Evolutionary conservation across 2,113 vertebrate genomes (phyloP).

Genomic region (Stigmatopora argus): DNA sequence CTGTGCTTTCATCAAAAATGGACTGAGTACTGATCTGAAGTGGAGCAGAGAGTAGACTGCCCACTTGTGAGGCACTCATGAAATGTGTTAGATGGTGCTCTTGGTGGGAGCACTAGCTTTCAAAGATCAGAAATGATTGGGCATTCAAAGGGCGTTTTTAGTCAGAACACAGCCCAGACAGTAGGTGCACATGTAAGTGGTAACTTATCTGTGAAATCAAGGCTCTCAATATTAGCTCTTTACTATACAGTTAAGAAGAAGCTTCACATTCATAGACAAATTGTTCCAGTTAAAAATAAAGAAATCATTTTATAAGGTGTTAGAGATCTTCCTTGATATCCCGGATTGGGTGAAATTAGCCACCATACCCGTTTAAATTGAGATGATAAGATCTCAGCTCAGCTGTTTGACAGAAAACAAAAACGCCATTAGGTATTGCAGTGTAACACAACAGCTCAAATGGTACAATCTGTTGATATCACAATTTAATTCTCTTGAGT

Average conservation of each 20-base stretch:
- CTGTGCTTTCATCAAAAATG: slow-evolving; percentile 3
- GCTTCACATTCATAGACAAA: neutral
- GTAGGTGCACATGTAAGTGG: neutral
- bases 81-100: slow-evolving; percentile 4
- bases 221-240: neutral
- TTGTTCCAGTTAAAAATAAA: neutral
- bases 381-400: too few relatives aligned
- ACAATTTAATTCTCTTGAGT: neutral
- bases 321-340: too few relatives aligned
- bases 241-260: neutral
- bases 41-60: neutral
- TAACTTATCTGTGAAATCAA: neutral
- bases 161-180: neutral
- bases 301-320: too few relatives aligned
- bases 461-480: too few relatives aligned
- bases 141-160: neutral
- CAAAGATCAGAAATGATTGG: neutral
- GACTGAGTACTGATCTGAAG: neutral
- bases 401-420: too few relatives aligned
- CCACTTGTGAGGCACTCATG: slow-evolving; percentile 5
- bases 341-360: too few relatives aligned
- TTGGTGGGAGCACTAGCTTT: slow-evolving; percentile 1
- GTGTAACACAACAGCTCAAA: too few relatives aligned
- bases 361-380: too few relatives aligned
- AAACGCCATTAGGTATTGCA: too few relatives aligned